A percentile compares a stretch with the other conserved stretches of the same genome.
Conservation (phyloP, 2,113 vertebrate species). For the Sylvia atricapilla region DNA sequence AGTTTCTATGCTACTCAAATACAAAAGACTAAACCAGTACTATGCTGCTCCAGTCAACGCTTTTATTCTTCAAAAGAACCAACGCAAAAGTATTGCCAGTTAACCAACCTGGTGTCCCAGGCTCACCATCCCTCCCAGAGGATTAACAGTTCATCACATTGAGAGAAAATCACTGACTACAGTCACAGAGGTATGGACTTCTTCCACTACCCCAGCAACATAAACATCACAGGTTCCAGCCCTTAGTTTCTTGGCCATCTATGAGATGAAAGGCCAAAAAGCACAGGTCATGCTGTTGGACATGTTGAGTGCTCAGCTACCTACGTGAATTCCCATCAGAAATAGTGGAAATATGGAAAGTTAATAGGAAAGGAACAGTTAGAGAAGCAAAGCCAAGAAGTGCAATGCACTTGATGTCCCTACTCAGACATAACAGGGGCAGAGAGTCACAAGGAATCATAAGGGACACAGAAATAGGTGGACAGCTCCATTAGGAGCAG, state of each 20-base stretch:
- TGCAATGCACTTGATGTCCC: not conserved
- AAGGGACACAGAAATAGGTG: not conserved
- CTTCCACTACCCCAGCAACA: not conserved
- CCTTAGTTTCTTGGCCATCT: not conserved
- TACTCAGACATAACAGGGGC: not conserved
- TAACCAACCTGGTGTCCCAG: not conserved
- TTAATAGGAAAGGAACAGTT: not conserved
- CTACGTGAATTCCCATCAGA: not conserved
- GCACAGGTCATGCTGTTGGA: not conserved
- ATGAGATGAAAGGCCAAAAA: not conserved
- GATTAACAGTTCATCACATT: not conserved
- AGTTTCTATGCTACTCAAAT: not conserved
- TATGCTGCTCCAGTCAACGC: not conserved
- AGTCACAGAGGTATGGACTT: not conserved
- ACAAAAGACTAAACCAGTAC: not conserved
- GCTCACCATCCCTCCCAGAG: not conserved
- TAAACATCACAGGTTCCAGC: not conserved
- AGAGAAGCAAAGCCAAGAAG: not conserved
- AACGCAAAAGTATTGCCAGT: not conserved
- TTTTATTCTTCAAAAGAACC: not conserved
- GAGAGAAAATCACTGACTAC: not conserved
- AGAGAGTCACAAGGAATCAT: not conserved
- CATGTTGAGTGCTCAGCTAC: not conserved
- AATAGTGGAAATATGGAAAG: not conserved
- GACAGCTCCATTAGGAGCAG: not conserved